Conservation (phyloP, 2,113 vertebrate genomes). For the Dasyprocta punctata region DNA sequence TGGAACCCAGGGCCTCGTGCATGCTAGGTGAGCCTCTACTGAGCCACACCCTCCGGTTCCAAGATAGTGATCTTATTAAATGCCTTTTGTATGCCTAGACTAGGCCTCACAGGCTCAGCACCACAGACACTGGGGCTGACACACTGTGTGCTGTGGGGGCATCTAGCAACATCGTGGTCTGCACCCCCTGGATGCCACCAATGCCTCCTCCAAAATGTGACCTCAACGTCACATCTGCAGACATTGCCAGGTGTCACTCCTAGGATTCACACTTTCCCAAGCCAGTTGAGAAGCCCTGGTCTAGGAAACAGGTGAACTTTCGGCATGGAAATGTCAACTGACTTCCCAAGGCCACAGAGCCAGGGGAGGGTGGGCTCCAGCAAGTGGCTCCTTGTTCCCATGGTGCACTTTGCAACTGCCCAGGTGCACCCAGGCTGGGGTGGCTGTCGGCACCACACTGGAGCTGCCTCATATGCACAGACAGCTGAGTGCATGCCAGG, state of each 20-base stretch:
- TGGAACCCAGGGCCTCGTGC: neutral
- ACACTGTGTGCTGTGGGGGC: too few species aligned
- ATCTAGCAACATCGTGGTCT: neutral
- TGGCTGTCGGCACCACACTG: neutral
- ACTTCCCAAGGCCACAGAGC: neutral
- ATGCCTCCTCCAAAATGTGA: neutral
- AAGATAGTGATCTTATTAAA: neutral
- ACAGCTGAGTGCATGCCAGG: neutral
- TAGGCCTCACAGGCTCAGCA: neutral
- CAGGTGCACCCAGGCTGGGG: neutral
- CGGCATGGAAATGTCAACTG: neutral
- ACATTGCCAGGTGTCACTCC: neutral
- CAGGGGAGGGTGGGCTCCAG: too few species aligned
- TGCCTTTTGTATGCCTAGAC: neutral
- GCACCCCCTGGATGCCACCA: neutral
- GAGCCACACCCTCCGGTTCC: neutral
- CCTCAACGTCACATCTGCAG: neutral
- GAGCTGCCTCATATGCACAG: neutral
- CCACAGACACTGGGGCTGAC: neutral
- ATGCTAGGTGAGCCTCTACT: rapidly evolving
- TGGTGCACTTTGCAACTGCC: neutral
- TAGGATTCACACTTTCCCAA: neutral
- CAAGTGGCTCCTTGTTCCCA: too few species aligned
- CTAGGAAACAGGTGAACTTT: neutral
- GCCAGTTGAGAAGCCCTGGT: neutral